phyloP scores from a whole-genome alignment of 1,140 invertebrate species.

The Danaus plexippus region DNA sequence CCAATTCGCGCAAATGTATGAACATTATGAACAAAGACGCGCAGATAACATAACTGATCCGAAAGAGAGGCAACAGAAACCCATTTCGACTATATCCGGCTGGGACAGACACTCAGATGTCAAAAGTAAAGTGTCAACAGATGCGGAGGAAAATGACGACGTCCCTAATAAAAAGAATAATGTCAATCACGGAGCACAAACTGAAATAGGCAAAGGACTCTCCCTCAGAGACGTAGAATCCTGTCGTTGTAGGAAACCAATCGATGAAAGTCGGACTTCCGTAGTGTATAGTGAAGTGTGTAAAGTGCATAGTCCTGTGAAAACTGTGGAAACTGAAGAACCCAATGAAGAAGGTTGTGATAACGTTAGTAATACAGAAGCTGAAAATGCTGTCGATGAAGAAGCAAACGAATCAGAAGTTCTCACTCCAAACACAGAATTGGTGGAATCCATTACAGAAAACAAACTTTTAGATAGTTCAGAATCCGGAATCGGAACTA shows the following conservation, averaged over 20 bases:
- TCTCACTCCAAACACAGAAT: conserved; percentile 58
- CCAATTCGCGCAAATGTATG: conserved; percentile 97
- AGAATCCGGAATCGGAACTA: conserved; percentile 52
- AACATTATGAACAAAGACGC: conserved; percentile 94
- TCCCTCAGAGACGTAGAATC: conserved; percentile 62
- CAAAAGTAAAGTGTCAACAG: conserved; percentile 65
- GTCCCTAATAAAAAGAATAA: conserved; percentile 48
- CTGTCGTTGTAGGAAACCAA: conserved; percentile 45
- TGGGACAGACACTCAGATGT: conserved; percentile 80
- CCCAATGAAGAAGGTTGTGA: conserved; percentile 58
- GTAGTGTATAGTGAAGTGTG: conserved; percentile 68
- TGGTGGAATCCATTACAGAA: conserved; percentile 75
- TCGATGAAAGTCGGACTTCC: conserved; percentile 56
- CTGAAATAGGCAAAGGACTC: conserved; percentile 65
- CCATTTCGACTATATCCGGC: conserved; percentile 96
- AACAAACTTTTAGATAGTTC: conserved; percentile 58
- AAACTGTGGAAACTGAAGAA: conserved; percentile 44
- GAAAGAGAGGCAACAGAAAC: conserved; percentile 89
- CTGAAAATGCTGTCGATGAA: conserved; percentile 69
- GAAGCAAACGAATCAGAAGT: conserved; percentile 36
- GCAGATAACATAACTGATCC: conserved; percentile 96
- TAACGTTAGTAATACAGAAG: conserved; percentile 52
- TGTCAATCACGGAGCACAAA: conserved; percentile 69
- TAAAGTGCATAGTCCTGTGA: conserved; percentile 65
- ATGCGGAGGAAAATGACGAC: conserved; percentile 46